A percentile compares a stretch with the other conserved stretches of the same genome.
Conservation (phyloP, 2,888 invertebrate genomes). For the Acrobeloides nanus region DNA sequence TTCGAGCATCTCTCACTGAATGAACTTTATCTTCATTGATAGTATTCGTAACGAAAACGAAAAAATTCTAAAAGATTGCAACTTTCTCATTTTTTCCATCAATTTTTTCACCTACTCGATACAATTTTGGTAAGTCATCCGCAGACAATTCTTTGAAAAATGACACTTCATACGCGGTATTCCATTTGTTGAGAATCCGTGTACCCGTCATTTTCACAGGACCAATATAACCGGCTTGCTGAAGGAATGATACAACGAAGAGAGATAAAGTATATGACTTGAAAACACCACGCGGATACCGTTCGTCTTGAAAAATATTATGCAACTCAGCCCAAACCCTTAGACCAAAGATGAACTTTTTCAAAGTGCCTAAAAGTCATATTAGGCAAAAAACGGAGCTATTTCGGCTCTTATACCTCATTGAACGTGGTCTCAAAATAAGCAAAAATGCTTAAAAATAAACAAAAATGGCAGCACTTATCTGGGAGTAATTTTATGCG, state of each 20-base stretch:
- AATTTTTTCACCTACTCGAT: not conserved
- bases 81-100: no score
- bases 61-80: slow-evolving; percentile 14
- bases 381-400: no score
- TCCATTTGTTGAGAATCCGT: no score
- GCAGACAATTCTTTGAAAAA: no score
- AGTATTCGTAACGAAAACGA: slow-evolving; percentile 10
- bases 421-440: no score
- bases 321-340: slow-evolving; percentile 26
- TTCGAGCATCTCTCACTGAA: slow-evolving; percentile 11
- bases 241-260: slow-evolving; percentile 20
- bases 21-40: slow-evolving; percentile 3
- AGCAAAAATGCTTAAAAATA: no score
- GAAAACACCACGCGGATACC: slow-evolving; percentile 15
- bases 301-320: slow-evolving; percentile 15
- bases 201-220: slow-evolving; percentile 6
- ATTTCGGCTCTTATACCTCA: no score
- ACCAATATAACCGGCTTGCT: slow-evolving; percentile 11
- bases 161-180: no score
- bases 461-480: no score
- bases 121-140: slow-evolving; percentile 5
- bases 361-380: slow-evolving; percentile 14
- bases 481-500: no score
- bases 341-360: slow-evolving; percentile 19
- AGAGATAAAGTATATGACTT: slow-evolving; percentile 29